These are phyloP conservation scores for Zophobas morio DNA, from an alignment of 1,140 invertebrate genomes.

Conservation along the genomic window DNA sequence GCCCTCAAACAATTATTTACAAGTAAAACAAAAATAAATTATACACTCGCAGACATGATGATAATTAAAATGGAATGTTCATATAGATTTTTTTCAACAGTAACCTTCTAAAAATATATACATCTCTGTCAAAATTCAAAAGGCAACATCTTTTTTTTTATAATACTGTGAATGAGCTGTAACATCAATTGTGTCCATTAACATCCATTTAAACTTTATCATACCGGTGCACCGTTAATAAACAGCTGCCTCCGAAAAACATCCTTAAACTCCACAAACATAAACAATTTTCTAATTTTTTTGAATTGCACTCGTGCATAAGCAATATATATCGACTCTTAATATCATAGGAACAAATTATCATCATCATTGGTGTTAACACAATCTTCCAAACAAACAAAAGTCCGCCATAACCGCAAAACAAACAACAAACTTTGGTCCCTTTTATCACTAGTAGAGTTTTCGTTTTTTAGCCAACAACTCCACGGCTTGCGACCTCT, in stretches of 20 bases:
- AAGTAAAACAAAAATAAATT: constrained; percentile 13
- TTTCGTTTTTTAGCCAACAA: constrained; percentile 53
- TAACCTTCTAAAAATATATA: constrained; percentile 37
- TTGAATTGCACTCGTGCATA: constrained; percentile 23
- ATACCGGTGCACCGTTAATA: constrained; percentile 1
- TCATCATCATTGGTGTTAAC: not conserved
- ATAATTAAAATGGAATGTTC: constrained; percentile 12
- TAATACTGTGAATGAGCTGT: constrained; percentile 38
- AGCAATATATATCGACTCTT: constrained; percentile 14
- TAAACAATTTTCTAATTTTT: constrained; percentile 5
- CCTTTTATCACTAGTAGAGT: constrained; percentile 53
- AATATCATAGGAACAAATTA: constrained; percentile 35
- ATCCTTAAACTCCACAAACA: constrained; percentile 34
- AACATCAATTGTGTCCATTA: constrained; percentile 20
- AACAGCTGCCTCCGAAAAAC: constrained; percentile 1
- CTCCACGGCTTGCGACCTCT: constrained; percentile 55
- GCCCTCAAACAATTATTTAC: constrained; percentile 36
- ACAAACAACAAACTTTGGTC: constrained; percentile 55
- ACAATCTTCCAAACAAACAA: not conserved
- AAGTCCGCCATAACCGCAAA: constrained; percentile 1
- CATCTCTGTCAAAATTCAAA: constrained; percentile 40
- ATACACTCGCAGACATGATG: constrained; percentile 7
- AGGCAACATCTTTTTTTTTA: constrained; percentile 19
- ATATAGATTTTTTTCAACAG: constrained; percentile 17
- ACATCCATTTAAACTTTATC: constrained; percentile 29